Conservation (phyloP, 1,140 invertebrate species). For the Tetragonula clypearis region DNA sequence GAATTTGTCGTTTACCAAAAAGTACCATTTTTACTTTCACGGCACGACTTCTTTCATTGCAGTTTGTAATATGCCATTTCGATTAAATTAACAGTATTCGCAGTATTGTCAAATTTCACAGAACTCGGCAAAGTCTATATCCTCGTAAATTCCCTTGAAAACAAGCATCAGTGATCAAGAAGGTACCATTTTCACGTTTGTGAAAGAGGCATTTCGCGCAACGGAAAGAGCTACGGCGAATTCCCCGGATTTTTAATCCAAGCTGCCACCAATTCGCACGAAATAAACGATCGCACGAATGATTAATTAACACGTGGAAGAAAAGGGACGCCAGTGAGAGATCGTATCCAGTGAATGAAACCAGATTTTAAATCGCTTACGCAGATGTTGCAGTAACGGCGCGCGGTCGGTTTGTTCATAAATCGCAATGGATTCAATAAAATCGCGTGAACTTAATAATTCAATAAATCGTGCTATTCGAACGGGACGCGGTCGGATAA, state of each 20-base stretch:
- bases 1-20: no score
- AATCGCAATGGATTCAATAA: conserved; percentile 33
- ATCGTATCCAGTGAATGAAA: no score
- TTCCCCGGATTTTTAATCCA: not conserved
- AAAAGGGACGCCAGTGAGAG: not conserved
- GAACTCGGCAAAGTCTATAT: no score
- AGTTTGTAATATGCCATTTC: no score
- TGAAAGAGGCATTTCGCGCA: not conserved
- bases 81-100: no score
- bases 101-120: no score
- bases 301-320: conserved; percentile 7
- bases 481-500: conserved; percentile 20
- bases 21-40: no score
- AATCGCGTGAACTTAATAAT: conserved; percentile 41
- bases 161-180: not conserved
- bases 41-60: no score
- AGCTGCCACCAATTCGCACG: not conserved
- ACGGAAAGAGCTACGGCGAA: not conserved
- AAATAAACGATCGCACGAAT: not conserved
- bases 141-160: not conserved
- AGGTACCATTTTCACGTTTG: not conserved
- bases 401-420: not conserved
- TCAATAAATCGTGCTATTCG: conserved; percentile 29
- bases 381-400: conserved; percentile 20
- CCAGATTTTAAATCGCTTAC: conserved; percentile 34